These are phyloP conservation scores for Osmerus eperlanus DNA, from an alignment of 2,113 vertebrate genomes.

Conservation along the genomic window DNA sequence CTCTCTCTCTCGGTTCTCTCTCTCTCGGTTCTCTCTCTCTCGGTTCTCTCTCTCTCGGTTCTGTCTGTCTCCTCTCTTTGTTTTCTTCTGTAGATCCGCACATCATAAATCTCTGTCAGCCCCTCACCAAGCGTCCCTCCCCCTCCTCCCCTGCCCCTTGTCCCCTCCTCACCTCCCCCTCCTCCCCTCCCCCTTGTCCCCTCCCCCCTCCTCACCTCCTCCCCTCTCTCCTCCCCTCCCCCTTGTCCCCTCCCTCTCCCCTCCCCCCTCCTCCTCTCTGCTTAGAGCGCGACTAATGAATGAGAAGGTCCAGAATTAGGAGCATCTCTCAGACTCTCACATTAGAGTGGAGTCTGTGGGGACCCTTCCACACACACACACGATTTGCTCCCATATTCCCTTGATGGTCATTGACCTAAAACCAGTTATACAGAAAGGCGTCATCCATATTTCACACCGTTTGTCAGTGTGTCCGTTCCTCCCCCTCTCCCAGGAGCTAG, in stretches of 20 bases:
- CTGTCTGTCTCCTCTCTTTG: slow-evolving; percentile 55
- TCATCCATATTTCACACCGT: slow-evolving; percentile 58
- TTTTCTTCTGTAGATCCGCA: slow-evolving; percentile 57
- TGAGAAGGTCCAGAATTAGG: slow-evolving; percentile 66
- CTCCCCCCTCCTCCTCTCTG: slow-evolving; percentile 10
- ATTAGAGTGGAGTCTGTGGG: too few relatives aligned
- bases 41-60: slow-evolving; percentile 19
- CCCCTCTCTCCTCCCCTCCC: slow-evolving; percentile 12
- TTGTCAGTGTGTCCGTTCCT: neutral
- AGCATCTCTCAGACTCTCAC: slow-evolving; percentile 20
- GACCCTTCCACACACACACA: slow-evolving; percentile 1
- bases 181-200: slow-evolving; percentile 33
- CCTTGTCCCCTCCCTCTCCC: slow-evolving; percentile 24
- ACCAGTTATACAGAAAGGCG: slow-evolving; percentile 44
- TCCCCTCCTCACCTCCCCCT: slow-evolving; percentile 34
- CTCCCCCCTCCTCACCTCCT: slow-evolving; percentile 5
- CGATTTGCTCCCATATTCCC: slow-evolving; percentile 57
- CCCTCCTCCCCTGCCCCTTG: too few relatives aligned
- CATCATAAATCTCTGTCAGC: slow-evolving; percentile 71
- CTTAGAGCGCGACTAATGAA: slow-evolving; percentile 62
- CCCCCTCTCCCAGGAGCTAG: too few relatives aligned
- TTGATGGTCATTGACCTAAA: slow-evolving; percentile 65
- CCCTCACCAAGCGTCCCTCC: slow-evolving; percentile 55
- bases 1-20: slow-evolving; percentile 50
- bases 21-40: slow-evolving; percentile 22